Evolutionary conservation across 2,888 invertebrate genomes (phyloP), one percentile per base, ranked within the genome.

Genomic region (Cylindroiulus punctatus): DNA sequence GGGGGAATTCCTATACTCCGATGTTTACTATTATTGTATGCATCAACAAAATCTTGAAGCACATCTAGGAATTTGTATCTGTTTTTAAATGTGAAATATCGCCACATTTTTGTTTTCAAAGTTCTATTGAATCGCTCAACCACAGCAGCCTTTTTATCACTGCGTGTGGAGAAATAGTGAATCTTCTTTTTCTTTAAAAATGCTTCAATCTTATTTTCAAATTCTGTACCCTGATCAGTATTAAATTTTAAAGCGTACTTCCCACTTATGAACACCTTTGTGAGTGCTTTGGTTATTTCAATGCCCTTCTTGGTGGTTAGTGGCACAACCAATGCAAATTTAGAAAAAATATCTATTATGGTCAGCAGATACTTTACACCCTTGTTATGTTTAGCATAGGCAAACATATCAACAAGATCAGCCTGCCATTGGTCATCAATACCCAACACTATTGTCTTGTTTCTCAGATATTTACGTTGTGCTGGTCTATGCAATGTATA

Each of bases 101-200:
- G 88, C 87, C 88, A 90, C 86, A 90, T 88, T 86, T 87, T 88
- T 40, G 88, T 88, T 87, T 90, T 90, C 19, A 90, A 57, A 19
- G 88, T 89, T n/a, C 88, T 57, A 30, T 88, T 87, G 81, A 87
- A 89, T 17, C 89, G 42, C 84, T 89, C 88, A 1, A 88, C 87
- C 14, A 89, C 76, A 17, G 88, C 86, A 1, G 88, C 88, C 85
- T 89, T 89, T 5, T 84, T 87, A 26, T 88, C 88, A 52, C 88
- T 89, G 32, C 87, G 52, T 10, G 87, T 84, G 7, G 36, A 40
- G 10, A 65, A 65, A 1, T 22, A 65, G 3, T 40, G 22, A 2
- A 85, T 36, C 0, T 32, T n/a, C 1, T 30, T 19, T 65, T 57
- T 76, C n/a, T 30, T 76, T 0, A 76, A 36, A n/a, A 65, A 42